Evolutionary conservation across 2,888 invertebrate genomes (phyloP), one percentile per base, ranked within the genome.

Genomic region (Marronus borbonicus): DNA sequence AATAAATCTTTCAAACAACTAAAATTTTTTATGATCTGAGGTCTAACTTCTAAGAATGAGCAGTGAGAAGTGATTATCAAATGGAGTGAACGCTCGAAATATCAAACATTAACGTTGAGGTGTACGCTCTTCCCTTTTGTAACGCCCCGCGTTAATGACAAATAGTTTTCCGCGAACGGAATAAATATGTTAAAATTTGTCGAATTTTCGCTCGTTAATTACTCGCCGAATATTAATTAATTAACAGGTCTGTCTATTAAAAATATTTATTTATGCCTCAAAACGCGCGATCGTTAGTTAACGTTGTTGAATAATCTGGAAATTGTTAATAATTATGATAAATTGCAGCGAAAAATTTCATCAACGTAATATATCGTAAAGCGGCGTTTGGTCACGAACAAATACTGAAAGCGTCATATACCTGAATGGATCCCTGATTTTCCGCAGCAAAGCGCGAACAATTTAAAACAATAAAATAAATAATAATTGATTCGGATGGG

Each of bases 401-500:
- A 44, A 44, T 0, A 44, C 44, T 44, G 44, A 62, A 28, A 14
- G 10, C 39, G 12, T n/a, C 17, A 14, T 10, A 39, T 44, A 12
- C 52, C 55, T n/a, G 55, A 55, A 55, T 55, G 55, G 20, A 17
- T 20, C 17, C 8, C 55, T 55, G 55, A 55, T 55, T 55, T 65
- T 14, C 14, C 36, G 36, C 39, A 2, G 65, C 39, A n/a, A 12
- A n/a, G n/a, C 28, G 36, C 36, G 65, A 65, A 65, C 65, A 65
- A 65, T 65, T 65, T 65, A 65, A 65, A 65, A 65, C 65, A 65
- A 65, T 65, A 65, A 36, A 65, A 65, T 65, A 65, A 65, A 36
- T 17, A 55, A 60, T 60, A 60, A 60, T 60, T 60, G 24, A 68
- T 68, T 68, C 49, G 12, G 10, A 68, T 24, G 66, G 49, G 28